Evolutionary conservation across 1,140 invertebrate genomes (phyloP).

Genomic region (Psilanteris sp.): DNA sequence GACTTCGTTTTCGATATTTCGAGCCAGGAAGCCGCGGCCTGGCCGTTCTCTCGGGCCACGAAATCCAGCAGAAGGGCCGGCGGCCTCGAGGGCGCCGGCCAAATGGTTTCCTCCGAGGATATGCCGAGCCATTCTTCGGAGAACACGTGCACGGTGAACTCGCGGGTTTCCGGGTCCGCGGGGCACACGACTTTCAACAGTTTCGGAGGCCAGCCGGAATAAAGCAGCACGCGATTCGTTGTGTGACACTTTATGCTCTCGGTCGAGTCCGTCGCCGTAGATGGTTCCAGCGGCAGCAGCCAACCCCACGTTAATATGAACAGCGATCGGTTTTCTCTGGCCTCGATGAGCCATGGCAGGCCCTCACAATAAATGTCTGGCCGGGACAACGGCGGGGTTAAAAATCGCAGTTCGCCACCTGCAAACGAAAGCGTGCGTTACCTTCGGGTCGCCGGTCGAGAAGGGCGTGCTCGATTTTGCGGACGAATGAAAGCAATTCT

Average conservation of each 20-base stretch:
- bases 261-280: slow-evolving; percentile 80
- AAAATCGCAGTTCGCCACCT: slow-evolving; percentile 83
- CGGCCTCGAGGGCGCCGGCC: slow-evolving; percentile 77
- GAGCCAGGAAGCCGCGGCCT: slow-evolving; percentile 85
- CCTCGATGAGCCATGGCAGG: slow-evolving; percentile 87
- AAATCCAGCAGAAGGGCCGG: slow-evolving; percentile 86
- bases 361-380: slow-evolving; percentile 86
- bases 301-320: slow-evolving; percentile 88
- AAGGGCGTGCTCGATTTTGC: no score
- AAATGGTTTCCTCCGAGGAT: slow-evolving; percentile 66
- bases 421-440: no score
- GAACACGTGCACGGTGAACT: slow-evolving; percentile 86
- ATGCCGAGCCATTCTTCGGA: slow-evolving; percentile 86
- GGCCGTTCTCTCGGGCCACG: slow-evolving; percentile 85
- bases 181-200: slow-evolving; percentile 88
- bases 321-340: slow-evolving; percentile 86
- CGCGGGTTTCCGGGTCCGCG: slow-evolving; percentile 83
- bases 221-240: slow-evolving; percentile 74
- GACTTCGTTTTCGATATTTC: slow-evolving; percentile 85
- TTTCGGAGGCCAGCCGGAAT: slow-evolving; percentile 79
- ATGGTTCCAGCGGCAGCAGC: slow-evolving; percentile 76
- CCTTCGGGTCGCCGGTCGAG: no score
- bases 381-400: slow-evolving; percentile 82
- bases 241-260: slow-evolving; percentile 82
- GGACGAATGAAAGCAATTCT: no score